A percentile compares a stretch with the other conserved stretches of the same genome.
Evolutionary conservation across 1,140 invertebrate genomes (phyloP).

Genomic region (Oreohelix idahoensis): DNA sequence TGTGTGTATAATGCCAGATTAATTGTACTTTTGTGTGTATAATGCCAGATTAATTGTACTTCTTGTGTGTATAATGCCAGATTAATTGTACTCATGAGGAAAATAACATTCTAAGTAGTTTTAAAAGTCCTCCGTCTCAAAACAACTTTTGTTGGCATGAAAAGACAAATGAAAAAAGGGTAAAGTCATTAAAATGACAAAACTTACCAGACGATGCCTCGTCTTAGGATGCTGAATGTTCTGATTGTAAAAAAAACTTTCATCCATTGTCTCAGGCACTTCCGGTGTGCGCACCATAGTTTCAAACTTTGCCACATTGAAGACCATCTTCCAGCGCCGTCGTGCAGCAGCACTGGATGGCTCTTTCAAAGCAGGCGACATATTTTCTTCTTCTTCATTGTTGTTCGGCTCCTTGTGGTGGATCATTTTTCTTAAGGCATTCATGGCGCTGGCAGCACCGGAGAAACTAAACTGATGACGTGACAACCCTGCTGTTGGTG

Average conservation of each 20-base stretch:
- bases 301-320: slow-evolving; percentile 65
- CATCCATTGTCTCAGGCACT: slow-evolving; percentile 44
- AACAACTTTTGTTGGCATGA: too few relatives aligned
- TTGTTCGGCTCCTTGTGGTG: slow-evolving; percentile 47
- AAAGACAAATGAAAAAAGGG: too few relatives aligned
- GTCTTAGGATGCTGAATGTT: slow-evolving; percentile 17
- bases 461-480: slow-evolving; percentile 6
- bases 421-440: slow-evolving; percentile 39
- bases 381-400: slow-evolving; percentile 36
- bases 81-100: too few relatives aligned
- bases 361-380: not conserved
- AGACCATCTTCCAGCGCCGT: slow-evolving; percentile 61
- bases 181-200: not conserved
- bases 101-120: too few relatives aligned
- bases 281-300: slow-evolving; percentile 50
- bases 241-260: slow-evolving; percentile 40
- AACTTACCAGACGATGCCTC: slow-evolving; percentile 31
- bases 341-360: slow-evolving; percentile 19
- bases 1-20: too few relatives aligned
- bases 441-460: slow-evolving; percentile 36
- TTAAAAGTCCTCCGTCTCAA: too few relatives aligned
- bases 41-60: too few relatives aligned
- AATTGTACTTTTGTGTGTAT: too few relatives aligned
- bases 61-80: too few relatives aligned
- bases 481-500: not conserved